Evolutionary conservation across 1,140 invertebrate genomes (phyloP).

Genomic region (honey bee (Apis mellifera)): Amel_HAv3.1 CM009937.2:752001-752500

Average conservation of each 20-base stretch:
- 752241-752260: not conserved
- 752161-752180: not conserved
- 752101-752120: not conserved
- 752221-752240: not conserved
- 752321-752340: not conserved
- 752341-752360: not conserved
- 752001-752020: not conserved
- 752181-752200: not conserved
- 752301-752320: not conserved
- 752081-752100: not conserved
- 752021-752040: not conserved
- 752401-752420: not conserved
- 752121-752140: not conserved
- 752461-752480: too few species aligned
- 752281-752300: slow-evolving; percentile 3
- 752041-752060: not conserved
- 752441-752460: too few species aligned
- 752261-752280: not conserved
- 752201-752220: not conserved
- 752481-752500: too few species aligned
- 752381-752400: too few species aligned
- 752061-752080: not conserved
- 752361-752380: not conserved
- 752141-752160: too few species aligned
- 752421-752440: too few species aligned